Percentiles rank a stretch among this genome's conserved stretches.
These are phyloP conservation scores for Dicrostonyx torquatus DNA, from an alignment of 2,797 vertebrate species.

Conservation along the genomic window DNA sequence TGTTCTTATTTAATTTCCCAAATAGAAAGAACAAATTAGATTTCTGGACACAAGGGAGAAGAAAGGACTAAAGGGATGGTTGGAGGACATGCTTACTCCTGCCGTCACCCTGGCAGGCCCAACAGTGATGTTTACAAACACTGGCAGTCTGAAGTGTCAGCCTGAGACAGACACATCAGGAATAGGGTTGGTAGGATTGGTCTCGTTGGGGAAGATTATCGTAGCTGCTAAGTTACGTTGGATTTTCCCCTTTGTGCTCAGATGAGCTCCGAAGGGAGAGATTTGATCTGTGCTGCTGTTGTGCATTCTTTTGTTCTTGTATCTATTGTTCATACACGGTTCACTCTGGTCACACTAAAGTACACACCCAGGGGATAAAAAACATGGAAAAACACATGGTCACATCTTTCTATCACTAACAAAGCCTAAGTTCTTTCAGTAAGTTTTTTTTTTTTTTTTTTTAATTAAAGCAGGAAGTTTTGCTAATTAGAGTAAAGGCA, in stretches of 20 bases:
- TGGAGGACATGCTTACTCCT: background rate
- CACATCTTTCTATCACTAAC: background rate
- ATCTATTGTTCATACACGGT: background rate
- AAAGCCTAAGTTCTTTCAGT: background rate
- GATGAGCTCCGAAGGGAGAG: background rate
- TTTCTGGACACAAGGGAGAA: background rate
- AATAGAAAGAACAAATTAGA: background rate
- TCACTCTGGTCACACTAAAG: background rate
- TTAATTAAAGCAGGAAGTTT: constrained; percentile 6
- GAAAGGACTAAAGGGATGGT: background rate
- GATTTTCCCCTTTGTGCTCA: background rate
- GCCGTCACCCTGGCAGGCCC: background rate
- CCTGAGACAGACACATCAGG: background rate
- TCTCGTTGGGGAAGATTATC: background rate
- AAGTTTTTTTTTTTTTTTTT: background rate
- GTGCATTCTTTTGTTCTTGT: background rate
- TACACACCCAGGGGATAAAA: background rate
- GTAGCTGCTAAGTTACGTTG: background rate
- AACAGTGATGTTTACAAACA: background rate
- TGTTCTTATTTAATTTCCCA: background rate
- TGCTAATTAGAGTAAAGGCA: background rate
- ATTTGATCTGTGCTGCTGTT: background rate
- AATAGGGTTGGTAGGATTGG: background rate
- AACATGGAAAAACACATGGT: background rate
- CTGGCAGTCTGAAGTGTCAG: background rate